A percentile compares a stretch with the other conserved stretches of the same genome.
These are phyloP conservation scores for Seira ritae DNA, from an alignment of 2,888 invertebrate genomes.

Conservation along the genomic window DNA sequence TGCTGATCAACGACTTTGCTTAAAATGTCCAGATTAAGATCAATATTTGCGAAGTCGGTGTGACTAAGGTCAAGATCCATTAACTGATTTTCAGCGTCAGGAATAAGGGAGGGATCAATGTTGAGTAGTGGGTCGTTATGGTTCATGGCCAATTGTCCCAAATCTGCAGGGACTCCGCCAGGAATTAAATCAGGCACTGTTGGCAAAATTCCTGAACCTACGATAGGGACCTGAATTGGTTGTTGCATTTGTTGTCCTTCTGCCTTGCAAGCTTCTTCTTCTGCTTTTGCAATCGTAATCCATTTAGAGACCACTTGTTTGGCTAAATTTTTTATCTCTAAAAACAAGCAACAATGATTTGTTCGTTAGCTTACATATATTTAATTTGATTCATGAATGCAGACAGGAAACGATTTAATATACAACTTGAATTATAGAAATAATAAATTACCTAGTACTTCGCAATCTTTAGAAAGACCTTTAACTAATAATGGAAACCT, in stretches of 20 bases:
- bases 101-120: conserved; percentile 33
- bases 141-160: conserved; percentile 28
- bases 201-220: not conserved
- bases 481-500: conserved; percentile 95
- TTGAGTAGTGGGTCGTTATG: conserved; percentile 37
- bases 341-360: conserved; percentile 1
- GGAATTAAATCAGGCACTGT: not conserved
- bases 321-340: conserved; percentile 64
- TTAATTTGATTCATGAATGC: no score
- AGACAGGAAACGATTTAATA: no score
- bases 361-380: not conserved
- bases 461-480: conserved; percentile 87
- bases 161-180: not conserved
- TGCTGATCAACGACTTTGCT: conserved; percentile 65
- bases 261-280: conserved; percentile 34
- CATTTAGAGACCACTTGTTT: conserved; percentile 68
- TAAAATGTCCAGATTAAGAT: conserved; percentile 71
- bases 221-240: not conserved
- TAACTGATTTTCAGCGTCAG: conserved; percentile 35
- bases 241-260: conserved; percentile 12
- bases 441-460: conserved; percentile 83
- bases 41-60: conserved; percentile 61
- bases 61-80: conserved; percentile 56
- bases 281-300: conserved; percentile 67
- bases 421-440: not conserved